Base-by-base conservation (phyloP, 2,888 invertebrate genomes). In the Drosophila multiciliata region DNA sequence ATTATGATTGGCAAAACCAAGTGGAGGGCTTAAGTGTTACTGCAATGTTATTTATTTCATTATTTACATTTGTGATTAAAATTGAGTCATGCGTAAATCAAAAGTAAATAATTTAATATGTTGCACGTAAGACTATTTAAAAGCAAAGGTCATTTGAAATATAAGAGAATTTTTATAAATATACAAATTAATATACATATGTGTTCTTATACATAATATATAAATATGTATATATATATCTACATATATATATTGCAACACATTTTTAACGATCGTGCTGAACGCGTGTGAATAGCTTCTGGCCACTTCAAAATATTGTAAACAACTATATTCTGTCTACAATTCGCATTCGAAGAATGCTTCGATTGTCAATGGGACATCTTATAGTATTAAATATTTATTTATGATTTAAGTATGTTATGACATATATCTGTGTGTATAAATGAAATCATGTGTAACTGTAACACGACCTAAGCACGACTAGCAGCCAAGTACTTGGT, bases 251-350 rank as follows among this genome's bases (percentile, higher is more conserved):
- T 40, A 40, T 40, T n/a, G n/a, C 9, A 40, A n/a, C n/a, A n/a
- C n/a, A 40, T 40, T 40, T 23, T 8, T 7, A 15, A 8, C 20
- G 45, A 29, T 59, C 11, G 29, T 26, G 50, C 23, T 59, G 53
- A 15, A 48, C 61, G 66, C 62, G 78, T 63, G 66, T 23, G 45
- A 72, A 20, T 38, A 48, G 38, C 36, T 26, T 32, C 48, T 20
- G 17, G 17, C 33, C 66, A 66, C 66, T 66, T 66, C 42, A 45
- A 12, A 52, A 36, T 42, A 35, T 17, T 20, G 32, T 7, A 66
- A 66, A 36, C 66, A 65, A 32, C 6, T 6, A 48, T 23, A 36
- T 20, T 33, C 32, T 49, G 50, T 50, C 65, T 65, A 50, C 65
- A 42, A 35, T 2, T 35, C 26, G 35, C 9, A 32, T 26, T 26